A percentile compares a stretch with the other conserved stretches of the same genome.
phyloP scores from a whole-genome alignment of 2,797 vertebrate species.

The Mormyrus proboscirostris region DNA sequence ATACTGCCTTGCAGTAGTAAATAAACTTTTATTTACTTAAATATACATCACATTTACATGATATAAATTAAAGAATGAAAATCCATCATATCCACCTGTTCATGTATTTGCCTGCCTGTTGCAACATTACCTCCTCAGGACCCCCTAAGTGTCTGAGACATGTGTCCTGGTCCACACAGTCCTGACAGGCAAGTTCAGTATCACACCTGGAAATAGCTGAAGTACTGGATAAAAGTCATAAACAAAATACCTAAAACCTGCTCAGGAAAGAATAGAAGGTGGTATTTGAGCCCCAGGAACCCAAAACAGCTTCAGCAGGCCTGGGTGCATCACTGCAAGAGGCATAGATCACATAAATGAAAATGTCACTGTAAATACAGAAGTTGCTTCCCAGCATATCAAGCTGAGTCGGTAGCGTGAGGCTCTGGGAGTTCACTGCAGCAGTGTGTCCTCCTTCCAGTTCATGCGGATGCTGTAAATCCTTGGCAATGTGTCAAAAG shows the following conservation, averaged over 20 bases:
- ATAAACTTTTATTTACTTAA: background rate
- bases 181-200: background rate
- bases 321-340: background rate
- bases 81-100: background rate
- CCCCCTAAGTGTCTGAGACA: background rate
- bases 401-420: background rate
- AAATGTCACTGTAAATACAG: background rate
- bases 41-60: background rate
- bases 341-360: background rate
- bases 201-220: background rate
- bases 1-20: background rate
- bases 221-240: background rate
- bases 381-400: background rate
- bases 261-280: background rate
- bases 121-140: background rate
- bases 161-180: background rate
- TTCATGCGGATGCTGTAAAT: background rate
- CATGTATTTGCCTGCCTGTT: background rate
- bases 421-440: background rate
- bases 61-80: background rate
- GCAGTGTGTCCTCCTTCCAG: background rate
- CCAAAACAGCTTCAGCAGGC: background rate
- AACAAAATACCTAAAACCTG: background rate
- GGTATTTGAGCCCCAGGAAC: background rate
- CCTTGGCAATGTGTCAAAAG: background rate